Evolutionary conservation across 2,113 vertebrate genomes (phyloP), one percentile per base, ranked within the genome.

Genomic region (Cyprinodon tularosa): DNA sequence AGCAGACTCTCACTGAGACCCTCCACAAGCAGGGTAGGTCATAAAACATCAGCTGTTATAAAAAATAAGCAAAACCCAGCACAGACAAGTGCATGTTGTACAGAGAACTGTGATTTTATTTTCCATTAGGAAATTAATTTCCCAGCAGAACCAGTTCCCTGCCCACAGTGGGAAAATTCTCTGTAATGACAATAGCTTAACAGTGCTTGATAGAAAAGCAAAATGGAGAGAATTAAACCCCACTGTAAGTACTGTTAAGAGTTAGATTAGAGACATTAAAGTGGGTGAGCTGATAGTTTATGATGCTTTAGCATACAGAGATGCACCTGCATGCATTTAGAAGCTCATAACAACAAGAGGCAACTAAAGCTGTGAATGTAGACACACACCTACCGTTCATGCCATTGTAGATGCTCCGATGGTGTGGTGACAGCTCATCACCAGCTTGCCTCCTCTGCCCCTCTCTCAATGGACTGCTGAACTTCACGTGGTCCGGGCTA

Each of bases 361-460:
- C 8, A 59, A 37, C 3, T 12, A 73, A 1, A 57, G 8, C 8
- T 36, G n/a, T 29, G 0, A 29, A 29, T 14, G 59, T 47, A 20
- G 53, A 45, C 3, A 62, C 47, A 62, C 48, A 89, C 96, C 86
- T 95, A 97, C 96, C 96, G 80, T 96, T 97, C 95, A 97, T 95
- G 80, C 96, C 96, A 72, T 96, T 96, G 92, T 97, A 97, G 89
- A 96, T 93, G 88, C 92, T 93, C 66, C 96, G 91, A 87, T 96
- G 96, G 90, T 96, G 96, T 60, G 96, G 95, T 3, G 95, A 96
- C 66, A 92, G 83, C 62, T 97, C 96, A 0, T 98, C 97, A 11
- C 93, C 94, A 12, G 93, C 93, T 71, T 94, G 93, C 93, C 96
- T 95, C 86, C 96, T 95, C 82, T 96, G 96, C 53, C 94, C 95